Evolutionary conservation across 2,888 invertebrate species (phyloP).

Genomic region (Anoplius nigerrimus): DNA sequence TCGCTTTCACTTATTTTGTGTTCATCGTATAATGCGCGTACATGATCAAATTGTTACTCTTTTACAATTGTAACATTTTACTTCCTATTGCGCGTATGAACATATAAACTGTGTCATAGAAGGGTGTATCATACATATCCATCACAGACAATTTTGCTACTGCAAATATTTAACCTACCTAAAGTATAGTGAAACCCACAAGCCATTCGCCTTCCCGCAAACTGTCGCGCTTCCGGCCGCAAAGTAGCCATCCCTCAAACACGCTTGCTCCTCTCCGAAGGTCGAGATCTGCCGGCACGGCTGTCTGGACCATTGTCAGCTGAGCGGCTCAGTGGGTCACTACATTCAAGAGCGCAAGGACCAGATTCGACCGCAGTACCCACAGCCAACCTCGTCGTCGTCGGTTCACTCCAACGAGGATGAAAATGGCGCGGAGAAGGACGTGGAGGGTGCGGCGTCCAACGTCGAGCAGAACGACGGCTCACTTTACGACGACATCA

Average conservation of each 20-base stretch:
- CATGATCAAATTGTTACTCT: too few relatives aligned
- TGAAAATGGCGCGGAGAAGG: constrained; percentile 64
- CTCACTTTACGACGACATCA: constrained; percentile 79
- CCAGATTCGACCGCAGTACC: constrained; percentile 65
- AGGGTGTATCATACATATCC: too few relatives aligned
- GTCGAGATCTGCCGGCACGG: constrained; percentile 95
- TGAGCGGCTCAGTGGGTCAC: constrained; percentile 78
- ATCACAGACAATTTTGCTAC: too few relatives aligned
- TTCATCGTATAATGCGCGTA: too few relatives aligned
- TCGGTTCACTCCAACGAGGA: constrained; percentile 68
- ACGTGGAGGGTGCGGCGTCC: constrained; percentile 61
- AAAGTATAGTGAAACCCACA: too few relatives aligned
- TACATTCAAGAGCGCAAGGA: constrained; percentile 78
- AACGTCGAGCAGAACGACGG: constrained; percentile 79
- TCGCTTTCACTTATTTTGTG: too few relatives aligned
- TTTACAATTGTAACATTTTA: too few relatives aligned
- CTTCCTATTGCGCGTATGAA: too few relatives aligned
- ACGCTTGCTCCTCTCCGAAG: constrained; percentile 43
- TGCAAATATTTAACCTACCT: too few relatives aligned
- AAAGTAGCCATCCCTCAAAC: background rate
- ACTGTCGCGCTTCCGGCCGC: too few relatives aligned
- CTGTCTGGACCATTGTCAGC: constrained; percentile 92
- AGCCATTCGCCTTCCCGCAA: too few relatives aligned
- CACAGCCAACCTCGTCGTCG: constrained; percentile 70
- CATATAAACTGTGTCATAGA: too few relatives aligned